Conservation (phyloP, 2,113 vertebrate genomes). For the Erythrocebus patas region DNA sequence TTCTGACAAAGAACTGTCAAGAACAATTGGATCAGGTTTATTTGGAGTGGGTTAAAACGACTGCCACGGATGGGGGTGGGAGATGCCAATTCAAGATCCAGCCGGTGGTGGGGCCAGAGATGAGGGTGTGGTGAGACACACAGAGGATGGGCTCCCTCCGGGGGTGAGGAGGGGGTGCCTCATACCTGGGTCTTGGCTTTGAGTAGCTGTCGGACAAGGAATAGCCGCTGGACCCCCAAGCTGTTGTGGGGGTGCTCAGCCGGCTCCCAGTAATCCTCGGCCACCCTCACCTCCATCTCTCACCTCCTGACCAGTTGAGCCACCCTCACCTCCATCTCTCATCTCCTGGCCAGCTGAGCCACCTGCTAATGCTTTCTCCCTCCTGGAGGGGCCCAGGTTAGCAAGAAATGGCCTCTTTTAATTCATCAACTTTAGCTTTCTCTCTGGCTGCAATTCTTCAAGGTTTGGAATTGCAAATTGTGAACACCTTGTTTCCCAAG, state of each 20-base stretch:
- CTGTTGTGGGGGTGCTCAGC: not conserved
- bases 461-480: not conserved
- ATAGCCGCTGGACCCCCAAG: not conserved
- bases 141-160: not conserved
- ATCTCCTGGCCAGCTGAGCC: not conserved
- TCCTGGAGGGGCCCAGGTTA: not conserved
- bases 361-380: not conserved
- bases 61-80: no score
- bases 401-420: not conserved
- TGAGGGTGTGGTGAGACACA: rapidly evolving
- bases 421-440: not conserved
- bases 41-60: not conserved
- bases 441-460: not conserved
- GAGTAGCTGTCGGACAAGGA: not conserved
- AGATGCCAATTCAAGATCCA: not conserved
- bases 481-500: not conserved
- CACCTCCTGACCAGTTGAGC: not conserved
- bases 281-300: not conserved
- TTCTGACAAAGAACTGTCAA: not conserved
- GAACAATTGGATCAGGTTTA: not conserved
- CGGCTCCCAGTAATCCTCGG: no score
- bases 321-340: not conserved
- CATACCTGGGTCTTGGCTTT: not conserved
- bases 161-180: not conserved
- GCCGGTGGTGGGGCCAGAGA: no score